These are phyloP conservation scores for Hyla sarda DNA, from an alignment of 2,113 vertebrate genomes.

Conservation along the genomic window DNA sequence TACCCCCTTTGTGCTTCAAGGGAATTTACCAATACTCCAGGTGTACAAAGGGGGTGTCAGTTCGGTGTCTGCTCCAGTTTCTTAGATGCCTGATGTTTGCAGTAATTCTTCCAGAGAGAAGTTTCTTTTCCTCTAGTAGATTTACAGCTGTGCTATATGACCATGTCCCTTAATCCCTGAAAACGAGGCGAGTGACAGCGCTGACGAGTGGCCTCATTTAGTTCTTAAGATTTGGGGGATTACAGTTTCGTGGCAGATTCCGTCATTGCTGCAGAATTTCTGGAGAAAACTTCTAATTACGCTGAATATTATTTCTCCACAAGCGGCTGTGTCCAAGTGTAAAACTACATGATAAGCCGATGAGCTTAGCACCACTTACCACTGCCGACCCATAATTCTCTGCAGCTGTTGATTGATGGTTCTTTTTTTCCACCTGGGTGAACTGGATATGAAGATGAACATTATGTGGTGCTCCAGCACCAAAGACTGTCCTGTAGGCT, in stretches of 20 bases:
- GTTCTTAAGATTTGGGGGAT: neutral
- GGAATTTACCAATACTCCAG: too few relatives aligned
- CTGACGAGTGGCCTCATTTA: conserved; percentile 14
- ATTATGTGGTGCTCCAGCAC: too few relatives aligned
- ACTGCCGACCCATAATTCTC: neutral
- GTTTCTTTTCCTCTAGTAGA: neutral
- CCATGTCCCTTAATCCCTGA: neutral
- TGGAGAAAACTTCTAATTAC: neutral
- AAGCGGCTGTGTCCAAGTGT: neutral
- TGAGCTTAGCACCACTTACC: conserved; percentile 32
- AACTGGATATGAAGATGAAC: neutral
- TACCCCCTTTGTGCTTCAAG: too few relatives aligned
- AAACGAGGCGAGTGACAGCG: neutral
- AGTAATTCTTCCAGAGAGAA: neutral
- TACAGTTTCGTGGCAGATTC: neutral
- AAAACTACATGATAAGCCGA: conserved; percentile 6
- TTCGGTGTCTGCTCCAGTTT: neutral
- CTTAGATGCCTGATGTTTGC: neutral
- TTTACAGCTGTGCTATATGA: neutral
- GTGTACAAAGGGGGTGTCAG: neutral
- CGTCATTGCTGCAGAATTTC: neutral
- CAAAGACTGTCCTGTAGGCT: too few relatives aligned
- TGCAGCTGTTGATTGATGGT: neutral
- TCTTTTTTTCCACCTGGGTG: conserved; percentile 8
- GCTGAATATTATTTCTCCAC: neutral